Evolutionary conservation across 2,888 invertebrate genomes (phyloP), one percentile per base, ranked within the genome.

Genomic region (Ichneumon xanthorius): DNA sequence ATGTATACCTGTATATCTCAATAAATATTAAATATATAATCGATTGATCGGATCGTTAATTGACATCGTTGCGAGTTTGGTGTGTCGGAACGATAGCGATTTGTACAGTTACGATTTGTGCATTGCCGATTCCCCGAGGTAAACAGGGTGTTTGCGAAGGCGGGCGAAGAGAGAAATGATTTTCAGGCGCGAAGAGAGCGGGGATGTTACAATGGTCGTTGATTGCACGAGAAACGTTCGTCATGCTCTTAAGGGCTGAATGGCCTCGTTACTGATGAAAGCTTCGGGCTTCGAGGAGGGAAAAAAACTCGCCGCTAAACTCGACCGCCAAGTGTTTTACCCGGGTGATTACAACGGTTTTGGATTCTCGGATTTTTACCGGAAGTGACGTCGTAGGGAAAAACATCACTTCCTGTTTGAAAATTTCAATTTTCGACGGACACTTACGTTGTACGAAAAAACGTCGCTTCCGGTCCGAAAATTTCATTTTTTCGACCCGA

Each of bases 191-290:
- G 76, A 53, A 26, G 61, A 50, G 68, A 61, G 65, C 58, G 72
- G 50, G 22, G 73, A 40, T 65, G 71, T 73, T 82, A 91, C 92
- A 92, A 92, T 91, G 87, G 87, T 14, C 84, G 89, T 87, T 92
- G 92, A 92, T 92, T 92, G 92, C 88, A 87, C 89, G 88, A 89
- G 89, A 89, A 91, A 89, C 89, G 89, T 90, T 91, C 85, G 88
- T 86, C 88, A 88, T 63, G 79, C 90, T 88, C 91, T 92, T 91
- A 92, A 91, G 82, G 84, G 88, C 86, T 91, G 91, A 88, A 92
- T 91, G 79, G 91, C 91, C 88, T 93, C 92, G 90, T 92, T 92
- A 87, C 85, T 77, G 82, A 68, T 83, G 67, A 82, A 86, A 82
- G 82, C 82, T 48, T 58, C 16, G 53, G 58, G 77, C 67, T 67